These are phyloP conservation scores for Margarornis squamiger DNA, from an alignment of 2,797 vertebrate species.

Conservation along the genomic window DNA sequence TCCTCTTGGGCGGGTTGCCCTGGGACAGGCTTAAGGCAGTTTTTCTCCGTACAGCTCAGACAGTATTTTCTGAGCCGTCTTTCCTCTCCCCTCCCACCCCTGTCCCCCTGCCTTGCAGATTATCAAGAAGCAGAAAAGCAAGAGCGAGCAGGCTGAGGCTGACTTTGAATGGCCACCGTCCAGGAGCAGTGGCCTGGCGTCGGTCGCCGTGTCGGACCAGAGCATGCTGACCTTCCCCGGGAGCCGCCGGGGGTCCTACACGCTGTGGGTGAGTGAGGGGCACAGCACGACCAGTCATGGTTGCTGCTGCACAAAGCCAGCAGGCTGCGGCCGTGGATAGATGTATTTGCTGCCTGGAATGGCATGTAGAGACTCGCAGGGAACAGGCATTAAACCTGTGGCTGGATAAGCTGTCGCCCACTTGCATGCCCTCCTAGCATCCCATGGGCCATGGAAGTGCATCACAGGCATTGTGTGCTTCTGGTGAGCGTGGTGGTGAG, in stretches of 20 bases:
- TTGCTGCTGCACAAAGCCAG: background rate
- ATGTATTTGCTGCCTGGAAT: background rate
- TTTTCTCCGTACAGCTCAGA: background rate
- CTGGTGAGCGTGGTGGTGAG: background rate
- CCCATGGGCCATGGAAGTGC: background rate
- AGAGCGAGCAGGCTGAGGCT: slow-evolving; percentile 80
- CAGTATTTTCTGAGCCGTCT: background rate
- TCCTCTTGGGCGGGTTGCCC: background rate
- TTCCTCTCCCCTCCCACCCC: background rate
- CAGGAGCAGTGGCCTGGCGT: slow-evolving; percentile 57
- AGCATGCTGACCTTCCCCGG: slow-evolving; percentile 75
- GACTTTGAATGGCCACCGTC: slow-evolving; percentile 81
- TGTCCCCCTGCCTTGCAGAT: slow-evolving; percentile 74
- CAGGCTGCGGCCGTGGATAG: background rate
- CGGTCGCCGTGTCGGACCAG: slow-evolving; percentile 65
- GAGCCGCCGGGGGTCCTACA: slow-evolving; percentile 71
- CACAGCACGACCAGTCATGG: fast-evolving
- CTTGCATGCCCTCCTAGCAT: background rate
- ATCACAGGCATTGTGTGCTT: background rate
- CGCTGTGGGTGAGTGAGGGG: slow-evolving; percentile 89
- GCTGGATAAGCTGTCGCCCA: background rate
- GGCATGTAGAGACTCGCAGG: background rate
- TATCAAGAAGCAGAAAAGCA: slow-evolving; percentile 87
- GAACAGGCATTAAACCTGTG: background rate
- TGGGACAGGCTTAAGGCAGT: background rate